Percentiles rank a stretch among this genome's conserved stretches.
Evolutionary conservation across 2,797 vertebrate species (phyloP).

Genomic region (Lateolabrax maculatus): DNA sequence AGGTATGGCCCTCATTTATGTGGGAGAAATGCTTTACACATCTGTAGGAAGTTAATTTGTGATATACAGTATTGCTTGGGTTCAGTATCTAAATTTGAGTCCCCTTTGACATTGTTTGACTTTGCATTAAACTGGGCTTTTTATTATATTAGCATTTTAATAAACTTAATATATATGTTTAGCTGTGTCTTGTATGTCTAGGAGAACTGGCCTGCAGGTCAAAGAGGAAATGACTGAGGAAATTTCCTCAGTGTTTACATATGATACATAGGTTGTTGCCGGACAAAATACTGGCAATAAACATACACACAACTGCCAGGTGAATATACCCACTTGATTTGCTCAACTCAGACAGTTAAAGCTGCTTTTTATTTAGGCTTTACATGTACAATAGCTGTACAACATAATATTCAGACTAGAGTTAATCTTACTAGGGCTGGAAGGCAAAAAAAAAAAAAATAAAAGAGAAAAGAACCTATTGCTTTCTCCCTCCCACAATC

Average conservation of each 20-base stretch:
- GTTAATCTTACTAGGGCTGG: slow-evolving; percentile 27
- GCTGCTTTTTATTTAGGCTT: slow-evolving; percentile 34
- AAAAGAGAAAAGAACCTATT: not conserved
- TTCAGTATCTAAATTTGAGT: slow-evolving; percentile 8
- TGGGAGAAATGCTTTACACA: slow-evolving; percentile 31
- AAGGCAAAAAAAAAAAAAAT: slow-evolving; percentile 32
- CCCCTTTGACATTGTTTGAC: slow-evolving; percentile 27
- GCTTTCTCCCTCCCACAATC: not conserved
- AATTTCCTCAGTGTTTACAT: not conserved
- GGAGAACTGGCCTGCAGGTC: not conserved
- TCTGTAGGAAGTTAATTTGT: slow-evolving; percentile 42
- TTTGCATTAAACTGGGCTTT: slow-evolving; percentile 2
- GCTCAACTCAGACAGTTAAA: slow-evolving; percentile 25
- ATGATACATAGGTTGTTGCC: slow-evolving; percentile 15
- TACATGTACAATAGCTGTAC: slow-evolving; percentile 32
- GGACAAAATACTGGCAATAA: slow-evolving; percentile 32
- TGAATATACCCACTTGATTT: slow-evolving; percentile 24
- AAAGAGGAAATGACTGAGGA: slow-evolving; percentile 1
- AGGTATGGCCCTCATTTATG: slow-evolving; percentile 70
- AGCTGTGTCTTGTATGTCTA: not conserved
- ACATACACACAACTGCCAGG: slow-evolving; percentile 29
- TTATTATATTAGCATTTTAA: not conserved
- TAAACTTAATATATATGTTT: not conserved
- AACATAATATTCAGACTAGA: slow-evolving; percentile 19
- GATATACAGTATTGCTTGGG: not conserved